A percentile compares a stretch with the other conserved stretches of the same genome.
phyloP scores from a whole-genome alignment of 2,113 vertebrate species.

The Melanerpes aurifrons region DNA sequence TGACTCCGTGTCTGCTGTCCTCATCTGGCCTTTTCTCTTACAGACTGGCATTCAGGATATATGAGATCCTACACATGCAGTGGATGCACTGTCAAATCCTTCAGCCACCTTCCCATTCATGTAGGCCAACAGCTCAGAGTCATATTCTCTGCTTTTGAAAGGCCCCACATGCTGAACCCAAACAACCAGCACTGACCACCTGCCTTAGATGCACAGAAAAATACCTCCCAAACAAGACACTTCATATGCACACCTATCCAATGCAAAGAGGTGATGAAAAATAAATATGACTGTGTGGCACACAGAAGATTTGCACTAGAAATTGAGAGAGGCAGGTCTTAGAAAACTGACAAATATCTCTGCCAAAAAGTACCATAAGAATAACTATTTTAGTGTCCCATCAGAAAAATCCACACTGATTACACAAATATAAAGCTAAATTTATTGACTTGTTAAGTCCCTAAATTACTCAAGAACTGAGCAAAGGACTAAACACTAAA shows the following conservation, averaged over 20 bases:
- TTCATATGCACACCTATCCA: fast-evolving
- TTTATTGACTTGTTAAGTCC: background rate
- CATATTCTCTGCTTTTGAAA: background rate
- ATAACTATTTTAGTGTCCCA: background rate
- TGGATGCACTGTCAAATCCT: background rate
- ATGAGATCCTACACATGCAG: background rate
- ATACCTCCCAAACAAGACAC: background rate
- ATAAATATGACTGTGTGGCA: background rate
- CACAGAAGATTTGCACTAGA: background rate
- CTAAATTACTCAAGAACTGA: background rate
- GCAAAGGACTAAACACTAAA: background rate
- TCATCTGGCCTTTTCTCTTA: background rate
- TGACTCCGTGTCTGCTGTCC: background rate
- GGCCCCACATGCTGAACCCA: background rate
- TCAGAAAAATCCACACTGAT: background rate
- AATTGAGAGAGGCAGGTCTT: background rate
- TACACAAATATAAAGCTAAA: background rate
- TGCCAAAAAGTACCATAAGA: background rate
- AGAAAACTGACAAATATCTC: background rate
- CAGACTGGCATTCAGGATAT: fast-evolving
- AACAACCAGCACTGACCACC: background rate
- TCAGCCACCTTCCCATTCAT: background rate
- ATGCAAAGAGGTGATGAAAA: background rate
- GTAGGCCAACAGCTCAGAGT: fast-evolving
- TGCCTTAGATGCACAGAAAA: background rate